phyloP scores from a whole-genome alignment of 2,113 vertebrate genomes.

The Perccottus glenii region DNA sequence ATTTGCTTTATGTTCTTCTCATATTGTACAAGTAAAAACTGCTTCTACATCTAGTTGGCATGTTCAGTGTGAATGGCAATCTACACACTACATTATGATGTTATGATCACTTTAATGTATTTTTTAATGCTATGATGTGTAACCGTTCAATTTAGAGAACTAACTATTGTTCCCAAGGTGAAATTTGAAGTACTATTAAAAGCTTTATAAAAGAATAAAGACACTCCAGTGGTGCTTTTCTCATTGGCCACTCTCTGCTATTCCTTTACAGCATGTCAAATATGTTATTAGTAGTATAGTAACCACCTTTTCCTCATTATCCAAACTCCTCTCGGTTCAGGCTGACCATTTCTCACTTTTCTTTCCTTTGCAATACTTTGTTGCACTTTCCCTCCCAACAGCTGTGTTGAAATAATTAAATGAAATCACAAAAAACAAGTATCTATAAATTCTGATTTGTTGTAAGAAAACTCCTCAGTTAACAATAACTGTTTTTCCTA shows the following conservation, averaged over 20 bases:
- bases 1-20: slow-evolving; percentile 19
- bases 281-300: background rate
- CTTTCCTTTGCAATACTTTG: background rate
- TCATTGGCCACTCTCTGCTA: background rate
- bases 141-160: background rate
- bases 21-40: slow-evolving; percentile 2
- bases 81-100: background rate
- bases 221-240: background rate
- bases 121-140: background rate
- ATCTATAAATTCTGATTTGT: no score
- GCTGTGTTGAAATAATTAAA: background rate
- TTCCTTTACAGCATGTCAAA: no score
- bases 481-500: slow-evolving; percentile 48
- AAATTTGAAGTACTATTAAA: background rate
- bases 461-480: background rate
- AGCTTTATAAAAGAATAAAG: background rate
- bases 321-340: background rate
- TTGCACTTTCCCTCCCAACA: background rate
- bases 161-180: slow-evolving; percentile 1
- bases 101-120: background rate
- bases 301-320: background rate
- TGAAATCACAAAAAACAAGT: no score
- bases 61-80: background rate
- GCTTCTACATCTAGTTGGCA: background rate
- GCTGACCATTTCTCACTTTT: background rate